A percentile compares a stretch with the other conserved stretches of the same genome.
phyloP scores from a whole-genome alignment of 2,888 invertebrate genomes.

The Pecten maximus region DNA sequence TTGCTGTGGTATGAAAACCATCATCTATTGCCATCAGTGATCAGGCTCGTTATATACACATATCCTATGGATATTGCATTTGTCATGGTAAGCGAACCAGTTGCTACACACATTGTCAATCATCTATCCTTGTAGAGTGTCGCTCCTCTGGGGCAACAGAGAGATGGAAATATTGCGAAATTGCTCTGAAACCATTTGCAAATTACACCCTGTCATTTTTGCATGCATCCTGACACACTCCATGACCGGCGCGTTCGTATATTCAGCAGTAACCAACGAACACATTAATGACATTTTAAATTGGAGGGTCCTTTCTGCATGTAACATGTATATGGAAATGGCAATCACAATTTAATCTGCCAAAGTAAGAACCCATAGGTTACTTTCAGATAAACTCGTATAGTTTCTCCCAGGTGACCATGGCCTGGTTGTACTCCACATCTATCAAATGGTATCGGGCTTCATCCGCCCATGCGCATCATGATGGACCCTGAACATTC shows the following conservation, averaged over 20 bases:
- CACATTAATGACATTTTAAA: neutral
- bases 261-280: neutral
- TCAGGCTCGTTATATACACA: neutral
- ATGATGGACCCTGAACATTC: neutral
- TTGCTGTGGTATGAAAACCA: neutral
- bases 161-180: neutral
- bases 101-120: neutral
- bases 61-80: neutral
- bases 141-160: neutral
- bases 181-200: conserved; percentile 18
- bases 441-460: neutral
- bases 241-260: neutral
- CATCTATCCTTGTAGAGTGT: neutral
- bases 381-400: neutral
- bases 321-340: neutral
- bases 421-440: neutral
- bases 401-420: neutral
- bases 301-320: neutral
- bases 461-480: neutral
- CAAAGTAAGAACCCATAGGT: neutral
- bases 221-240: neutral
- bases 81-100: neutral
- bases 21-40: neutral
- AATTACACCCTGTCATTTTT: neutral
- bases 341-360: neutral